Base-by-base conservation (phyloP, 2,888 invertebrate genomes). In the Drosophila anceps region DNA sequence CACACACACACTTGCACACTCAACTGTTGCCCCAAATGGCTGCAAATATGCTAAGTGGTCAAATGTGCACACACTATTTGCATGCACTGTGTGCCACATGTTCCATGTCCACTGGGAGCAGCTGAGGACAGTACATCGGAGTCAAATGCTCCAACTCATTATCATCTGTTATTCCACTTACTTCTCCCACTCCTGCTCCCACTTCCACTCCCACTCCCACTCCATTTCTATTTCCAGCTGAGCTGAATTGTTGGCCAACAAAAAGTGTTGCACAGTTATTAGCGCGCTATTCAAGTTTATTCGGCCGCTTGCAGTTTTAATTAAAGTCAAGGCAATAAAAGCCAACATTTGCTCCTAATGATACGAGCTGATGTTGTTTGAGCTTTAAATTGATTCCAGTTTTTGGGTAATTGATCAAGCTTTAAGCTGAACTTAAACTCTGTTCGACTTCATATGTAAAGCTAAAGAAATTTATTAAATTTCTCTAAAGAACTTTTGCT, bases 1-100 rank as follows among this genome's bases (percentile, higher is more conserved):
- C 54, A 44, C 61, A 8, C 9, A 35, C 44, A 46, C 15, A 60
- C 48, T 41, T 24, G 37, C 46, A 57, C 73, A 66, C 46, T 48
- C 46, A 48, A 58, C 61, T 53, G 67, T 57, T 69, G 55, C 62
- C 57, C 69, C 70, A 63, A 73, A 62, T 64, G 55, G 51, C 67
- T 65, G 75, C 68, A 79, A 79, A 79, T 79, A 79, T 79, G 80
- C 76, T 78, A 78, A 78, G 76, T 79, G 79, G 51, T 68, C 79
- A 63, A 79, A 46, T 71, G 76, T 68, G 64, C 72, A 68, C 68
- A 74, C 64, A 75, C 55, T 57, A 71, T 79, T 77, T 64, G 63
- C 78, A 58, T 55, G 55, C 70, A 62, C 61, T 69, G 69, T 44
- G 43, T 20, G 15, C 62, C 60, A 62, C 46, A 31, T 60, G 51